Conservation (phyloP, 2,113 vertebrate species). For the Mionectes macconnelli region DNA sequence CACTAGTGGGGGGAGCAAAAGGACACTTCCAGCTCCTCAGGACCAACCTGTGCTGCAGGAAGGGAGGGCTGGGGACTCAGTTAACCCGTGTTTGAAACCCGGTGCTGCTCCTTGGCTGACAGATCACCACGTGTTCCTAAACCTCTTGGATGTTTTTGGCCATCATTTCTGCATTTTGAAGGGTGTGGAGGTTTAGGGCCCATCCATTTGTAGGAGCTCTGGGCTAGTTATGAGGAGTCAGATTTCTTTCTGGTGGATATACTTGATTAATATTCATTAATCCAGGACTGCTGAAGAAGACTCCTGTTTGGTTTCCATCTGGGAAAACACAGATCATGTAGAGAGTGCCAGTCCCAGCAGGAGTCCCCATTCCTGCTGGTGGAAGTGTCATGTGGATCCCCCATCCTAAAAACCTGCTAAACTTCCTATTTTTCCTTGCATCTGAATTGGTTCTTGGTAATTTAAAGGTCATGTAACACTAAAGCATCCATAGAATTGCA, state of each 20-base stretch:
- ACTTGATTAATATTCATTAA: background rate
- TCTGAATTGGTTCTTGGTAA: background rate
- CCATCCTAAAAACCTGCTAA: background rate
- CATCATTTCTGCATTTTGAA: rapidly evolving
- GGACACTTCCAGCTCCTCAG: background rate
- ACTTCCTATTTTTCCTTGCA: background rate
- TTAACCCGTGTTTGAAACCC: background rate
- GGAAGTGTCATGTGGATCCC: background rate
- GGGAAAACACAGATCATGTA: rapidly evolving
- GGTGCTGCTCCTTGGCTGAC: background rate
- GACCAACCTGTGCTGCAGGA: background rate
- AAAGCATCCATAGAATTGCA: background rate
- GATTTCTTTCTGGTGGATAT: background rate
- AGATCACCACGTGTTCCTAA: background rate
- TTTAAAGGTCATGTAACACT: background rate
- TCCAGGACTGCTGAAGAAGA: background rate
- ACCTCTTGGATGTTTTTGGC: background rate
- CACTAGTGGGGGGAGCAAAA: background rate
- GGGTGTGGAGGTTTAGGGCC: background rate
- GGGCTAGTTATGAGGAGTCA: background rate
- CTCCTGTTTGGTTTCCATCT: background rate
- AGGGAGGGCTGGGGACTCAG: background rate
- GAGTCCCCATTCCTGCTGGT: background rate
- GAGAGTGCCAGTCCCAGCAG: background rate
- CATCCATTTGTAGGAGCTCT: background rate